phyloP scores from a whole-genome alignment of 2,888 invertebrate species.

The Micoletzkya japonica region DNA sequence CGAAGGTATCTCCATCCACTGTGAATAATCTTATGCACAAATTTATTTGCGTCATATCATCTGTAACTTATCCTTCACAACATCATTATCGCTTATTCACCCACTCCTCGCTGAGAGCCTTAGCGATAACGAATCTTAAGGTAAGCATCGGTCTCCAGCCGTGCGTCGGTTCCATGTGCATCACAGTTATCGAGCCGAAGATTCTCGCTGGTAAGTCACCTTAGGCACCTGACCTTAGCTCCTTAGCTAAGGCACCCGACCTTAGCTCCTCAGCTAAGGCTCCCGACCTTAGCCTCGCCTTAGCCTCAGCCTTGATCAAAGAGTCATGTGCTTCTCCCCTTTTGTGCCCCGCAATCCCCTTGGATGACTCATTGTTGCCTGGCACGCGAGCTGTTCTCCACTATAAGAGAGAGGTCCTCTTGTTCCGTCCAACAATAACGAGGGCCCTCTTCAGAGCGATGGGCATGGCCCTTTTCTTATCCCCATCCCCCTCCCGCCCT shows the following conservation, averaged over 20 bases:
- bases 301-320: no score
- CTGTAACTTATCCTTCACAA: background rate
- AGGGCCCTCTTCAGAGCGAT: no score
- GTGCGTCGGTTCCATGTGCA: conserved; percentile 58
- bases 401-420: background rate
- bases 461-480: no score
- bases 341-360: background rate
- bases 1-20: conserved; percentile 30
- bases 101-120: no score
- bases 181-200: conserved; percentile 60
- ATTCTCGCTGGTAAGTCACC: conserved; percentile 52
- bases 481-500: background rate
- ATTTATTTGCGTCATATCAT: background rate
- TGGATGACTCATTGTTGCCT: background rate
- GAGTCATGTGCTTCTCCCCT: no score
- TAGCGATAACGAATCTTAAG: conserved; percentile 18
- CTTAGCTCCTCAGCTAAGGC: no score
- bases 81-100: background rate
- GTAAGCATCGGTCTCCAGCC: conserved; percentile 53
- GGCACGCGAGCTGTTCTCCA: background rate
- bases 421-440: no score
- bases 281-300: background rate
- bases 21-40: background rate
- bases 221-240: no score
- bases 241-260: no score